These are phyloP conservation scores for Meda fulgida DNA, from an alignment of 2,797 vertebrate genomes.

Conservation along the genomic window DNA sequence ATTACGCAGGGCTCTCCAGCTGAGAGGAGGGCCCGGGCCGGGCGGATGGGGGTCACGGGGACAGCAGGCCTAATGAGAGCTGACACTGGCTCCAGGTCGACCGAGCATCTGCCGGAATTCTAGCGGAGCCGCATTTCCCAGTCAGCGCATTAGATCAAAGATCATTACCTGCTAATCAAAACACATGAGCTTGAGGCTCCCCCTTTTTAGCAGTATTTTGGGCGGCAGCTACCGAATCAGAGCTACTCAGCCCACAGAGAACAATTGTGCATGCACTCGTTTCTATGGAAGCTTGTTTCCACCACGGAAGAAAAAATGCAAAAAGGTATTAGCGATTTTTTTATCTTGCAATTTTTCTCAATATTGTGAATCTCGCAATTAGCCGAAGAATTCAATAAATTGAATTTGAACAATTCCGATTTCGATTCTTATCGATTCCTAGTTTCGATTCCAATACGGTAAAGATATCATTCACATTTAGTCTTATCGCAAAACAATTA, in stretches of 20 bases:
- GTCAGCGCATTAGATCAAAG: slow-evolving; percentile 85
- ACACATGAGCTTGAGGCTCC: slow-evolving; percentile 76
- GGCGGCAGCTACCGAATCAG: slow-evolving; percentile 56
- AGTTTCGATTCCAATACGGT: too few species aligned
- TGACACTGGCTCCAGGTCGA: slow-evolving; percentile 97
- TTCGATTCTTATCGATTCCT: too few species aligned
- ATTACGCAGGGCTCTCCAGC: slow-evolving; percentile 84
- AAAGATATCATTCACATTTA: too few species aligned
- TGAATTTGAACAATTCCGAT: too few species aligned
- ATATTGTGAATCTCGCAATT: too few species aligned
- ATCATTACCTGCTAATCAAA: slow-evolving; percentile 87
- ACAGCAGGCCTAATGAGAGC: slow-evolving; percentile 86
- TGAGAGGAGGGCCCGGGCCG: slow-evolving; percentile 73
- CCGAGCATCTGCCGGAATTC: slow-evolving; percentile 82
- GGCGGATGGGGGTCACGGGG: slow-evolving; percentile 78
- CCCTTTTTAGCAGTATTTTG: slow-evolving; percentile 48
- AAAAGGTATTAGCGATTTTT: not conserved
- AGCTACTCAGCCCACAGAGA: slow-evolving; percentile 34
- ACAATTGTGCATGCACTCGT: not conserved
- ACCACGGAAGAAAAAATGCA: not conserved
- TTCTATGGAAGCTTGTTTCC: not conserved
- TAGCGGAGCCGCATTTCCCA: slow-evolving; percentile 82
- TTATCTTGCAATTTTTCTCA: not conserved
- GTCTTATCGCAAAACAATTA: too few species aligned
- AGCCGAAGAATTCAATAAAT: too few species aligned